Conservation (phyloP, 2,888 invertebrate species). For the Himalopsyche kuldschensis region DNA sequence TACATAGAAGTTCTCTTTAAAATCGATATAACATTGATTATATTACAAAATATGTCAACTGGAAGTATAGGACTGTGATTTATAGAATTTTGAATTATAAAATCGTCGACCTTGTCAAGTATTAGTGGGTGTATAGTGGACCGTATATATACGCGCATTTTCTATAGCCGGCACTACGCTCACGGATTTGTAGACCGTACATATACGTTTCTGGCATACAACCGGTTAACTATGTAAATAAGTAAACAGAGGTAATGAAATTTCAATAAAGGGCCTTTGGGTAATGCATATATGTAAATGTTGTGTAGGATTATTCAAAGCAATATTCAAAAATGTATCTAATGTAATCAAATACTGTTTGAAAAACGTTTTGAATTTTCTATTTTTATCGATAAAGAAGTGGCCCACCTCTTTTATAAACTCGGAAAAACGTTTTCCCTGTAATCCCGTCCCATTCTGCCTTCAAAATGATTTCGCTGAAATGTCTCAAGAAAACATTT, state of each 20-base stretch:
- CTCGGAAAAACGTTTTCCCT: neutral
- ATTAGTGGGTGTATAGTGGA: no score
- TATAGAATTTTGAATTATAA: no score
- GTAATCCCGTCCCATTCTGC: neutral
- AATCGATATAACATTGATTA: no score
- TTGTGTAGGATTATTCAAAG: neutral
- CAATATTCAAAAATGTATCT: neutral
- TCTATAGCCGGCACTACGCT: no score
- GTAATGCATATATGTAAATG: neutral
- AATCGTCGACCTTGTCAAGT: no score
- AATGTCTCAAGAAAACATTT: neutral
- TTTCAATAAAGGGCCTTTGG: neutral
- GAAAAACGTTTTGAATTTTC: neutral
- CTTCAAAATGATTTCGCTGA: neutral
- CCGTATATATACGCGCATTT: no score
- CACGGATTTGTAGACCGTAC: no score
- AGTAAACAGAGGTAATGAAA: neutral
- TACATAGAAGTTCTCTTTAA: no score
- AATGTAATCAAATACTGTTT: neutral
- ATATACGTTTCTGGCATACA: no score
- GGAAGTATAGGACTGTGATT: no score
- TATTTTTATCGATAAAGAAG: neutral
- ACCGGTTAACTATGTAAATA: no score
- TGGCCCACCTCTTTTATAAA: neutral
- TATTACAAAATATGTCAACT: no score